Evolutionary conservation across 2,797 vertebrate species (phyloP), one percentile per base, ranked within the genome.

Genomic region (Dipus sagitta): DNA sequence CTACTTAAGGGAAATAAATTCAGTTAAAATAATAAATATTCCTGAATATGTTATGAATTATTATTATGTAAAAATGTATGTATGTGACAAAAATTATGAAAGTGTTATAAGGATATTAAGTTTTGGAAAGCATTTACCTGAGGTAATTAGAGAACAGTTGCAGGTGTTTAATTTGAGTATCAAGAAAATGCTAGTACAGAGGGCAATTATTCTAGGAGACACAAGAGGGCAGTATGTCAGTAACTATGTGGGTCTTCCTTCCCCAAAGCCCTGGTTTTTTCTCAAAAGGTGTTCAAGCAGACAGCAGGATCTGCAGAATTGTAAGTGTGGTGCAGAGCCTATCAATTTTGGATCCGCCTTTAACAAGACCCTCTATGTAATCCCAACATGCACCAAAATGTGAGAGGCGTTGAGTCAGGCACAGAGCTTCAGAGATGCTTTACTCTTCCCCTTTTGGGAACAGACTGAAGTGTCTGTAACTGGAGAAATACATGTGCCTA

Each of bases 191-290:
- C 14, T 15, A 42, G 2, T 7, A 15, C 60, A 34, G 62, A 85
- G 91, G 92, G 88, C 79, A 94, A 65, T 96, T 96, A 74, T 86
- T 80, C 24, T 54, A 89, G 60, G 0, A 42, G 26, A 95, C 95
- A 93, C 95, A 80, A 92, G 96, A 95, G 95, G 96, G 93, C 95
- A 96, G 90, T 8, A 1, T 83, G 77, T 93, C 70, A 94, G 94
- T 68, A 86, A 92, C 72, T 86, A 54, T 90, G 1, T 2, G 6
- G n/a, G 26, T n/a, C 58, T 60, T n/a, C 26, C 28, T 60, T 3
- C 1, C 11, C 54, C 30, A 47, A 54, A 34, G 24, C 1, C 13
- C 2, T 62, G 20, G 15, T 23, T 92, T 18, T 26, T 92, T 18
- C 30, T 81, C 70, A 52, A 76, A 64, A 24, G 62, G 30, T 26